Evolutionary conservation across 1,140 invertebrate genomes (phyloP).

Genomic region (Linepithema humile): DNA sequence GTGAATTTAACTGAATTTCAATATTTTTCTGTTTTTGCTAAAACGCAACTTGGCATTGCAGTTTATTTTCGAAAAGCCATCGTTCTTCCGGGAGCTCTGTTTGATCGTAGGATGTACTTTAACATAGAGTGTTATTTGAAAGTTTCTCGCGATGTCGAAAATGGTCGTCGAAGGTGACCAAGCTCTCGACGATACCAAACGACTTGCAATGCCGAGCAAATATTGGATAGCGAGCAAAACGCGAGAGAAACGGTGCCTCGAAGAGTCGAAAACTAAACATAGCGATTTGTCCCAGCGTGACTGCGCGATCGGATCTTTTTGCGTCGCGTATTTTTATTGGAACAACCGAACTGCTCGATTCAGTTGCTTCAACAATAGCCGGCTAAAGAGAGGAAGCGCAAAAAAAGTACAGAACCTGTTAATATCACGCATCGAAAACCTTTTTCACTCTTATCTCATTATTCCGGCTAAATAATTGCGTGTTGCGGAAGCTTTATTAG

Average conservation of each 20-base stretch:
- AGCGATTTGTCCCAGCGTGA: not conserved
- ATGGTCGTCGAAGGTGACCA: not conserved
- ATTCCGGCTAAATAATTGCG: not conserved
- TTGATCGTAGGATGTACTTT: not conserved
- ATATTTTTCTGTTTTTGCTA: no score
- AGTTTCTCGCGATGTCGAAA: slow-evolving; percentile 9
- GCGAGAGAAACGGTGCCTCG: not conserved
- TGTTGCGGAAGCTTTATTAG: not conserved
- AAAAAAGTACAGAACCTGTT: not conserved
- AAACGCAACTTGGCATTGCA: not conserved
- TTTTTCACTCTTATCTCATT: not conserved
- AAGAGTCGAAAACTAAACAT: slow-evolving; percentile 33
- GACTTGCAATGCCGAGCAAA: slow-evolving; percentile 17
- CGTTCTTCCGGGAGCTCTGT: not conserved
- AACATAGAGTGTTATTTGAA: slow-evolving; percentile 16
- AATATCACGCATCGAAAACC: not conserved
- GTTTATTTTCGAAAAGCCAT: not conserved
- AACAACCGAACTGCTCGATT: not conserved
- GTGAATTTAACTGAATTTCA: no score
- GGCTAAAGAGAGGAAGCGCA: not conserved
- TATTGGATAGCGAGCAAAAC: slow-evolving; percentile 17
- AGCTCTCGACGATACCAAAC: slow-evolving; percentile 12
- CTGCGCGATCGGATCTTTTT: not conserved
- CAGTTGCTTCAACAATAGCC: slow-evolving; percentile 27
- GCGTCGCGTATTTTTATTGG: not conserved